These are phyloP conservation scores for Gymnarchus niloticus DNA, from an alignment of 2,113 vertebrate species.

Conservation along the genomic window DNA sequence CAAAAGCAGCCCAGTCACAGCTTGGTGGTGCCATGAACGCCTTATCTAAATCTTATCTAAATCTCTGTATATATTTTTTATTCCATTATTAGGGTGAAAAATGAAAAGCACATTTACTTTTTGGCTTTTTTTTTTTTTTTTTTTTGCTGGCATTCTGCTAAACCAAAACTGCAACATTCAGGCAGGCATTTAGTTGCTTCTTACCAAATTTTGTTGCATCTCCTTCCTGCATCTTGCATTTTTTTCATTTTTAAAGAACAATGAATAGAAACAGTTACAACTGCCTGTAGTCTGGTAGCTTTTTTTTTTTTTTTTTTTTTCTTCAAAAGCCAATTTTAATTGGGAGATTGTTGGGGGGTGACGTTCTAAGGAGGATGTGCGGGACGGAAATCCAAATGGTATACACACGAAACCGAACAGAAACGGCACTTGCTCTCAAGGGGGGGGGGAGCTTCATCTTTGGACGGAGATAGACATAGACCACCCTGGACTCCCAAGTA, in stretches of 20 bases:
- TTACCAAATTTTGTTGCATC: constrained; percentile 27
- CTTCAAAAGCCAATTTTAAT: constrained; percentile 27
- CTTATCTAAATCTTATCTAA: constrained; percentile 42
- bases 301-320: constrained; percentile 21
- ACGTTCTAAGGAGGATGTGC: constrained; percentile 20
- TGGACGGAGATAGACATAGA: constrained; percentile 30
- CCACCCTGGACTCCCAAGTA: constrained; percentile 37
- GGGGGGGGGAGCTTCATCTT: constrained; percentile 25
- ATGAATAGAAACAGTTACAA: constrained; percentile 24
- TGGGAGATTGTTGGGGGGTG: constrained; percentile 19
- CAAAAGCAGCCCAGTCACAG: constrained; percentile 23
- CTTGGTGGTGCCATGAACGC: constrained; percentile 45
- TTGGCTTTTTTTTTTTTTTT: constrained; percentile 25
- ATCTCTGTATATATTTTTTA: constrained; percentile 24
- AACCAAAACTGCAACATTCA: constrained; percentile 33
- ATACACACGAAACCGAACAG: constrained; percentile 35
- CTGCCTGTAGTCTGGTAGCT: constrained; percentile 32
- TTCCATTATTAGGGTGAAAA: constrained; percentile 32
- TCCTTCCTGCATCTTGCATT: not conserved
- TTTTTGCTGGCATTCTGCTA: constrained; percentile 36
- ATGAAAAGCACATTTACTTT: constrained; percentile 55
- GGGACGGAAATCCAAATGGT: constrained; percentile 25
- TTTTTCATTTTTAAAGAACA: constrained; percentile 27
- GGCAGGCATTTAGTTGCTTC: constrained; percentile 33
- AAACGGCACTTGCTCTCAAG: constrained; percentile 38